These are phyloP conservation scores for Hapalemur alaotrensis DNA, from an alignment of 2,797 vertebrate species.

Conservation along the genomic window DNA sequence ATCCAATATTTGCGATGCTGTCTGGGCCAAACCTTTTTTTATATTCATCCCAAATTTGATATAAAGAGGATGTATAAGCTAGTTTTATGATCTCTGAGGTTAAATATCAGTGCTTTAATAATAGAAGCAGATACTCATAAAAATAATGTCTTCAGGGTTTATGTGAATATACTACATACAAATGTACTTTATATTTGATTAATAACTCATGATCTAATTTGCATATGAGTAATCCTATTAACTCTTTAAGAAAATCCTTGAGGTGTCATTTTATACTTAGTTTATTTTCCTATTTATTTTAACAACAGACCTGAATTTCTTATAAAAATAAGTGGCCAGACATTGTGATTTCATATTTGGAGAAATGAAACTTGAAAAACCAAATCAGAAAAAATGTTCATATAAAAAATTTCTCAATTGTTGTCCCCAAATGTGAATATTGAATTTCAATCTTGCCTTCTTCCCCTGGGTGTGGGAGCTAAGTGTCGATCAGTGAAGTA, in stretches of 20 bases:
- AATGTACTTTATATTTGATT: neutral
- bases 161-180: neutral
- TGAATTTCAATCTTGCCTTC: neutral
- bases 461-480: neutral
- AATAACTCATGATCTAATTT: neutral
- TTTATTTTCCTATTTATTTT: neutral
- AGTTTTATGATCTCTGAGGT: neutral
- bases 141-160: neutral
- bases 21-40: neutral
- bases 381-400: neutral
- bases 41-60: neutral
- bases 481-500: neutral
- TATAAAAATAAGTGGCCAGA: neutral
- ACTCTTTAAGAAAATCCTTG: neutral
- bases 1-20: neutral
- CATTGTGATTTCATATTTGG: neutral
- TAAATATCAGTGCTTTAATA: neutral
- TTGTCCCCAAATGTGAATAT: neutral
- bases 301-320: neutral
- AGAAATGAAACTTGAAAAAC: neutral
- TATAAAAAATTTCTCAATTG: neutral
- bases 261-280: neutral
- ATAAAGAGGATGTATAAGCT: neutral
- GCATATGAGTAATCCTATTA: neutral
- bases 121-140: neutral